Conservation (phyloP, 2,888 invertebrate species). For the Campoletis raptor region DNA sequence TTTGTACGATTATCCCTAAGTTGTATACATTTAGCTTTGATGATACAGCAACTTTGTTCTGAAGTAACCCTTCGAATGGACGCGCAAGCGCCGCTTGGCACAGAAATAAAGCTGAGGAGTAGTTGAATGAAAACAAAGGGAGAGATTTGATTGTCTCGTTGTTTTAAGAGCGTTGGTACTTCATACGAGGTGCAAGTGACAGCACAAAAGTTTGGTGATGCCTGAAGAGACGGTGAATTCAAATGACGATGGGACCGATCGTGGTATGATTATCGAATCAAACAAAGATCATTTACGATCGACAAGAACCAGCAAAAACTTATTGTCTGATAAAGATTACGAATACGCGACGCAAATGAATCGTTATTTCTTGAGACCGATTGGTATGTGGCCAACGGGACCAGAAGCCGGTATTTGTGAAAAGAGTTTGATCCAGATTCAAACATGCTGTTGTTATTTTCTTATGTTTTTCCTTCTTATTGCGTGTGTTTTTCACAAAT, state of each 20-base stretch:
- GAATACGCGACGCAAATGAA: conserved; percentile 47
- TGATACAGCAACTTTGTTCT: conserved; percentile 10
- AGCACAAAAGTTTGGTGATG: conserved; percentile 23
- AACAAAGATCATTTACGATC: conserved; percentile 28
- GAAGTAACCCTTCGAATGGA: background rate
- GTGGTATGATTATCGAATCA: conserved; percentile 3
- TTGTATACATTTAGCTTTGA: too few relatives aligned
- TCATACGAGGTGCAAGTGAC: background rate
- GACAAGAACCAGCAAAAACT: background rate
- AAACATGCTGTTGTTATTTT: conserved; percentile 34
- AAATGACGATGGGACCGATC: background rate
- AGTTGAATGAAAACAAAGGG: background rate
- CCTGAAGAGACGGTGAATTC: conserved; percentile 10
- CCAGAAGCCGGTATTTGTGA: conserved; percentile 3
- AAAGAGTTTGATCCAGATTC: conserved; percentile 46
- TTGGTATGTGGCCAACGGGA: conserved; percentile 70
- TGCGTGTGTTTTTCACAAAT: conserved; percentile 68
- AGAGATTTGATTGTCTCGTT: conserved; percentile 16
- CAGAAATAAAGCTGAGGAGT: background rate
- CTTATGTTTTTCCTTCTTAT: conserved; percentile 68
- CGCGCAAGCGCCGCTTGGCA: conserved; percentile 33
- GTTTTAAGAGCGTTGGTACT: background rate
- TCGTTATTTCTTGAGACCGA: conserved; percentile 68
- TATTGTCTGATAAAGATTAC: conserved; percentile 10
- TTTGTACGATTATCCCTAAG: too few relatives aligned